A percentile compares a stretch with the other conserved stretches of the same genome.
Evolutionary conservation across 2,797 vertebrate genomes (phyloP).

Genomic region (Otus scops): DNA sequence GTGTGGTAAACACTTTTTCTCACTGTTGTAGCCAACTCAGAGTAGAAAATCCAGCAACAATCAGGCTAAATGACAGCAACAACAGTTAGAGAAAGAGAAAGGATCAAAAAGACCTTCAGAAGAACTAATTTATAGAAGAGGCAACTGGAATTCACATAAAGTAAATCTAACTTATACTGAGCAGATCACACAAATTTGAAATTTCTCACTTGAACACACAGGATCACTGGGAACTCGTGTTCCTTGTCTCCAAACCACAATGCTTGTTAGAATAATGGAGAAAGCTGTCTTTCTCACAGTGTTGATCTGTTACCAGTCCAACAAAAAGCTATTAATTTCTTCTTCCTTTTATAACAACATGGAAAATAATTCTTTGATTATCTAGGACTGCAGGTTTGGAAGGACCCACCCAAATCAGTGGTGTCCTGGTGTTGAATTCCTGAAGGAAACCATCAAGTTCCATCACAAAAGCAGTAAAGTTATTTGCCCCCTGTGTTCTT

Average conservation of each 20-base stretch:
- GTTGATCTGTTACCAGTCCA: neutral
- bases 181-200: accelerated
- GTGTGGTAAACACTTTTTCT: neutral
- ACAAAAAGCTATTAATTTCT: neutral
- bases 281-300: neutral
- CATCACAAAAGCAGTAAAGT: neutral
- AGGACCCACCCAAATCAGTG: neutral
- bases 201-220: neutral
- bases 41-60: neutral
- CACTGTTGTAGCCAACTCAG: neutral
- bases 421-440: neutral
- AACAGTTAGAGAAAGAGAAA: neutral
- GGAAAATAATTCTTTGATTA: neutral
- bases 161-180: neutral
- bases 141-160: neutral
- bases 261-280: neutral
- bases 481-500: neutral
- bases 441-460: neutral
- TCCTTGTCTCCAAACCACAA: neutral
- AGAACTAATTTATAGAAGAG: neutral
- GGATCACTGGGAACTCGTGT: neutral
- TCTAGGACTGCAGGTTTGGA: neutral
- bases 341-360: neutral
- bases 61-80: neutral
- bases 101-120: neutral